Percentiles rank a stretch among this genome's conserved stretches.
Evolutionary conservation across 2,888 invertebrate species (phyloP).

Genomic region (Torymus tubicola): DNA sequence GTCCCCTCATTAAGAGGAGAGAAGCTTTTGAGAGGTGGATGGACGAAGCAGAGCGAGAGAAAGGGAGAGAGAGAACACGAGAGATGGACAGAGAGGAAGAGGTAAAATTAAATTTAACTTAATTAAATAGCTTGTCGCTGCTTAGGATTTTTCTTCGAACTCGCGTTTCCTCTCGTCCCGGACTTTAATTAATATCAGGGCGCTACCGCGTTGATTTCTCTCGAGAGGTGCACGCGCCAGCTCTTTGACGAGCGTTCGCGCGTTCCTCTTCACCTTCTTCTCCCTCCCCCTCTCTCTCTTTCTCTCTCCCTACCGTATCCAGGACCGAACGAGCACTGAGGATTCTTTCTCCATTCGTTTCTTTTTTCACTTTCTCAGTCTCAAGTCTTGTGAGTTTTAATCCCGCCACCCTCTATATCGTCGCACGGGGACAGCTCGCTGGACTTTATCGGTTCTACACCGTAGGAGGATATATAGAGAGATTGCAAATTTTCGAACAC

Average conservation of each 20-base stretch:
- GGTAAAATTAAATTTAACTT: not conserved
- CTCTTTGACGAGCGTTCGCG: constrained; percentile 12
- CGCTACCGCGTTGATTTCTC: constrained; percentile 13
- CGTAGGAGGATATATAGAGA: not conserved
- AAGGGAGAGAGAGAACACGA: not conserved
- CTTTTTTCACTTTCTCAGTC: too few species aligned
- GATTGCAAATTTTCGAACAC: constrained; percentile 35
- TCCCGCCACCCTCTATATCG: not conserved
- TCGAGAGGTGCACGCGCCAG: not conserved
- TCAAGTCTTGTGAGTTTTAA: not conserved
- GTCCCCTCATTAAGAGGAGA: constrained; percentile 27
- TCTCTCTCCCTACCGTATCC: too few species aligned
- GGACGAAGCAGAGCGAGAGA: not conserved
- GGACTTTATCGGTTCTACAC: not conserved
- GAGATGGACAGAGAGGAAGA: not conserved
- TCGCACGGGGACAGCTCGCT: constrained; percentile 1
- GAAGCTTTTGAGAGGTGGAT: constrained; percentile 10
- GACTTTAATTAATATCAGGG: constrained; percentile 23
- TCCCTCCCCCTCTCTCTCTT: too few species aligned
- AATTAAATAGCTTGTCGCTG: constrained; percentile 17
- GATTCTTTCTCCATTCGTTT: not conserved
- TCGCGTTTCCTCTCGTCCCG: not conserved
- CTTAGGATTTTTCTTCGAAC: not conserved
- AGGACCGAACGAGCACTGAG: not conserved
- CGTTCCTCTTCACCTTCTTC: too few species aligned